Conservation (phyloP, 2,888 invertebrate genomes). For the Empis stercorea region DNA sequence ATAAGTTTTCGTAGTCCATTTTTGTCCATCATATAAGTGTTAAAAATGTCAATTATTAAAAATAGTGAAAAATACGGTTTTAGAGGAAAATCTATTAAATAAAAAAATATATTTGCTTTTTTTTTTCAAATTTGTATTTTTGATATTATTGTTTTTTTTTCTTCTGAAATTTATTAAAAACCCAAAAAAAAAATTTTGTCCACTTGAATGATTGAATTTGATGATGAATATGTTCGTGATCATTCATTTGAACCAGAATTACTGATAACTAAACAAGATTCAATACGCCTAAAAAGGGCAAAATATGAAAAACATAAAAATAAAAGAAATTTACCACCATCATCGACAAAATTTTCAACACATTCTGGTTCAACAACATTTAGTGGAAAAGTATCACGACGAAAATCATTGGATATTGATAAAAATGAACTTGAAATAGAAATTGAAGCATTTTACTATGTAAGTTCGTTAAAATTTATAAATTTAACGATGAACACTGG, state of each 20-base stretch:
- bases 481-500: too few species aligned
- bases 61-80: conserved; percentile 17
- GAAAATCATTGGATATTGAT: conserved; percentile 12
- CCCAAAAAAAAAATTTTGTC: not conserved
- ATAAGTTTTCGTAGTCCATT: too few species aligned
- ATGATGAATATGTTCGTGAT: conserved; percentile 33
- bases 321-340: not conserved
- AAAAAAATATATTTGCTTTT: too few species aligned
- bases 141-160: not conserved
- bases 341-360: conserved; percentile 6
- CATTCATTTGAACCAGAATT: conserved; percentile 34
- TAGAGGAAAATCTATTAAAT: conserved; percentile 12
- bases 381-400: not conserved
- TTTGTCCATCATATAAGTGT: not conserved
- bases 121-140: not conserved
- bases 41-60: conserved; percentile 13
- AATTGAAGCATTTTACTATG: conserved; percentile 33
- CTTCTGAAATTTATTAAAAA: not conserved
- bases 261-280: conserved; percentile 29
- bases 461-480: too few species aligned
- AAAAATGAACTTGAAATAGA: conserved; percentile 30
- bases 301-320: conserved; percentile 12
- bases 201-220: conserved; percentile 9
- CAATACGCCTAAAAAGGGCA: conserved; percentile 18
- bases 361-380: conserved; percentile 8